Evolutionary conservation across 92 coral and sea anemone species (phyloP).

Genomic region (Epizoanthus rinbou): DNA sequence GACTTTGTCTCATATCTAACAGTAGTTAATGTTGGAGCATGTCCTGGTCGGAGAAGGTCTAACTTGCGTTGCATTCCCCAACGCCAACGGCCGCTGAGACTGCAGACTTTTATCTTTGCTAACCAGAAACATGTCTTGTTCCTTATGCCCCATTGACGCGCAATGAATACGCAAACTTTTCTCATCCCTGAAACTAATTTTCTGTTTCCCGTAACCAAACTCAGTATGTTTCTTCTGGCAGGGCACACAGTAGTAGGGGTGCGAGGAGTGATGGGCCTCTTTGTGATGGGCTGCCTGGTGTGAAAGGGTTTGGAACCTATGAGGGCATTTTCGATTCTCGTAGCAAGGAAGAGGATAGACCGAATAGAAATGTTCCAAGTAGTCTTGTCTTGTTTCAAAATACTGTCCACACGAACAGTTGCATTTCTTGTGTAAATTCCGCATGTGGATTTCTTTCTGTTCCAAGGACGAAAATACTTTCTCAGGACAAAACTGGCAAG

Average conservation of each 20-base stretch:
- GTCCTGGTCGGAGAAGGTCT: slow-evolving; percentile 65
- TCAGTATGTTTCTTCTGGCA: slow-evolving; percentile 73
- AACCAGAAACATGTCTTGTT: slow-evolving; percentile 75
- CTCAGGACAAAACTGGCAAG: slow-evolving; percentile 90
- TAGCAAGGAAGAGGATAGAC: slow-evolving; percentile 93
- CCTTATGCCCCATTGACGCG: slow-evolving; percentile 70
- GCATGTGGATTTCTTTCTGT: slow-evolving; percentile 93
- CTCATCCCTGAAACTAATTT: slow-evolving; percentile 84
- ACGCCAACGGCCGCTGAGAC: slow-evolving; percentile 28
- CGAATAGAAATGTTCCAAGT: slow-evolving; percentile 86
- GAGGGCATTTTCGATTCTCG: slow-evolving; percentile 97
- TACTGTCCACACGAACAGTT: slow-evolving; percentile 95
- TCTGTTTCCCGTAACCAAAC: slow-evolving; percentile 42
- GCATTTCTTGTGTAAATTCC: slow-evolving; percentile 94
- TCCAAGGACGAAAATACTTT: slow-evolving; percentile 75
- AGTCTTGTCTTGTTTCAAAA: slow-evolving; percentile 79
- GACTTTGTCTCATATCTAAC: slow-evolving; percentile 14
- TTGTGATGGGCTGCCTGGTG: slow-evolving; percentile 89
- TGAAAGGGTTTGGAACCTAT: slow-evolving; percentile 79
- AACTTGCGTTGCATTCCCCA: slow-evolving; percentile 20
- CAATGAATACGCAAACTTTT: slow-evolving; percentile 76
- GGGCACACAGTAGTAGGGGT: slow-evolving; percentile 89
- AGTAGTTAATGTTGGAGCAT: slow-evolving; percentile 76
- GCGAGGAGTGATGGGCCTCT: slow-evolving; percentile 72
- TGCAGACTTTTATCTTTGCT: slow-evolving; percentile 43